Percentiles rank a stretch among this genome's conserved stretches.
Evolutionary conservation across 2,113 vertebrate genomes (phyloP).

Genomic region (Bos taurus): ARS-UCD2.0 NC_037338.1:50746501-50747000

Average conservation of each 20-base stretch:
- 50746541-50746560: neutral
- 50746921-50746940: neutral
- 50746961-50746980: neutral
- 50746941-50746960: neutral
- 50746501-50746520: neutral
- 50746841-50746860: neutral
- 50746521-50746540: constrained; percentile 24
- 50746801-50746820: neutral
- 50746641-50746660: neutral
- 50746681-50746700: neutral
- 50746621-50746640: neutral
- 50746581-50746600: neutral
- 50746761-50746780: neutral
- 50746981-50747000: neutral
- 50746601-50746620: neutral
- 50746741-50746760: neutral
- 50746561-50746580: neutral
- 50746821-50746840: neutral
- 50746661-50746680: neutral
- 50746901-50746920: neutral
- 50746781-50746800: neutral
- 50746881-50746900: neutral
- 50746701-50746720: neutral
- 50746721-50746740: neutral
- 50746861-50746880: neutral